Evolutionary conservation across 2,113 vertebrate species (phyloP).

Genomic region (zebrafish (Danio rerio)): DNA sequence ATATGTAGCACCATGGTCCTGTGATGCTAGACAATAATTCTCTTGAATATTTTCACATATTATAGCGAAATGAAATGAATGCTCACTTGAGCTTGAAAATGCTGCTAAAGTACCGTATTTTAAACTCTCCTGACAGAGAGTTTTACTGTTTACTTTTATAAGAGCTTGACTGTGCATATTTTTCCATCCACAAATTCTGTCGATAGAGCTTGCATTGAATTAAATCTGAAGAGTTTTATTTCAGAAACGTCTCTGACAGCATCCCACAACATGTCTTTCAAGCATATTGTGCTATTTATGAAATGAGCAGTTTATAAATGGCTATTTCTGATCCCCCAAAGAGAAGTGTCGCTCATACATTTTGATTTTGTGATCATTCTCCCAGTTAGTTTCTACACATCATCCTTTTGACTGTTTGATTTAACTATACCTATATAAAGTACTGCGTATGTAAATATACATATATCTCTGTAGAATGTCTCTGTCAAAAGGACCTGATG

Average conservation of each 20-base stretch:
- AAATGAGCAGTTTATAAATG: slow-evolving; percentile 27
- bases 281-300: neutral
- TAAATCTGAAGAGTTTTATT: neutral
- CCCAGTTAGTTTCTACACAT: neutral
- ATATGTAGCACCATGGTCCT: too few relatives aligned
- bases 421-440: neutral
- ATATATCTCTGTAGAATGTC: neutral
- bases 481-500: slow-evolving; percentile 37
- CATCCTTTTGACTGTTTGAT: slow-evolving; percentile 37
- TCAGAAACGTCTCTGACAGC: neutral
- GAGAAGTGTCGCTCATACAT: slow-evolving; percentile 29
- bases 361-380: slow-evolving; percentile 21
- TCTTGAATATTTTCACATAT: too few relatives aligned
- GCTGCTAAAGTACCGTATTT: too few relatives aligned
- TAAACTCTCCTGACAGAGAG: neutral
- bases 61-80: too few relatives aligned
- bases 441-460: neutral
- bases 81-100: too few relatives aligned
- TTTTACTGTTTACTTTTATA: neutral
- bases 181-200: neutral
- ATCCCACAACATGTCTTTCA: neutral
- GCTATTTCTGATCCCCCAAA: slow-evolving; percentile 25
- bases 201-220: neutral
- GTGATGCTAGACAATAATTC: too few relatives aligned
- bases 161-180: neutral